These are phyloP conservation scores for Ceratina japonica DNA, from an alignment of 1,140 invertebrate genomes.

Conservation along the genomic window DNA sequence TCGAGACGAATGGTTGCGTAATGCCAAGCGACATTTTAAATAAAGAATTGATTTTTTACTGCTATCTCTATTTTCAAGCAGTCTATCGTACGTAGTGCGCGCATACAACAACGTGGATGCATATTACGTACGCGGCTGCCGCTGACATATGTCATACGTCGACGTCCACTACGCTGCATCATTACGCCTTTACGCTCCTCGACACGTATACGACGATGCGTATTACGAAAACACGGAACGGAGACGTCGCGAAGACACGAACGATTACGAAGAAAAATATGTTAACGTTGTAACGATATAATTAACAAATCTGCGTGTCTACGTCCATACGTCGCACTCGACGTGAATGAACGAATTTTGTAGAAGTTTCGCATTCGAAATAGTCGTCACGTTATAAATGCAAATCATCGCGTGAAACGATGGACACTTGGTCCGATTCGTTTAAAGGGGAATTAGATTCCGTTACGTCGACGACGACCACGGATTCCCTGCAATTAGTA, in stretches of 20 bases:
- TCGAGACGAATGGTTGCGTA: not conserved
- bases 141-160: not conserved
- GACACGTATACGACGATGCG: not conserved
- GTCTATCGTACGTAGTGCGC: too few species aligned
- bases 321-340: not conserved
- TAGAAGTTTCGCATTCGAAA: not conserved
- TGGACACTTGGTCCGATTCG: conserved; percentile 67
- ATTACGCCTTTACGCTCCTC: not conserved
- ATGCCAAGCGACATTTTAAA: conserved; percentile 12
- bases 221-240: not conserved
- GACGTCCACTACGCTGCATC: not conserved
- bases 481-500: conserved; percentile 65
- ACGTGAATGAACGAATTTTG: not conserved
- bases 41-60: not conserved
- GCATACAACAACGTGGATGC: too few species aligned
- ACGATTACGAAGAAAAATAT: not conserved
- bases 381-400: not conserved
- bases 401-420: conserved; percentile 23
- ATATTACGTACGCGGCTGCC: not conserved
- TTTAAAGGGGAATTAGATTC: conserved; percentile 66
- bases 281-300: not conserved
- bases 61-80: too few species aligned
- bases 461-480: conserved; percentile 47
- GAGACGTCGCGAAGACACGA: not conserved
- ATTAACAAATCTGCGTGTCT: not conserved